Conservation (phyloP, 92 coral and sea anemone species). For the Micromussa lordhowensis region DNA sequence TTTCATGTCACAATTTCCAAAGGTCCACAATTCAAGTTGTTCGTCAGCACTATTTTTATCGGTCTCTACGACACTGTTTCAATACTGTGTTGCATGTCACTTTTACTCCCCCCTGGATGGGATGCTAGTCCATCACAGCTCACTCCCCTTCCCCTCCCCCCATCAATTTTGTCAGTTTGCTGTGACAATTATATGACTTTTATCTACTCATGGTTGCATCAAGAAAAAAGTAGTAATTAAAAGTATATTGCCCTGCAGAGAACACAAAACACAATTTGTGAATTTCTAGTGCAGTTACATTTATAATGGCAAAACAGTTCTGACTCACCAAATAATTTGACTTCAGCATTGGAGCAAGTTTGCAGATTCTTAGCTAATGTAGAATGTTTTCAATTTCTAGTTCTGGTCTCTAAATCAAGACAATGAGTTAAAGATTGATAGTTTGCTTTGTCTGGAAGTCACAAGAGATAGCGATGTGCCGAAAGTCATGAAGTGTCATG, state of each 20-base stretch:
- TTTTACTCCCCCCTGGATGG: too few relatives aligned
- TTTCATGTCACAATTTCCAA: too few relatives aligned
- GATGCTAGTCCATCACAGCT: too few relatives aligned
- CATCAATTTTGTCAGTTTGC: too few relatives aligned
- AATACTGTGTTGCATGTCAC: too few relatives aligned
- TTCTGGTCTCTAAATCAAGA: slow-evolving; percentile 85
- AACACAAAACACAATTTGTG: background rate
- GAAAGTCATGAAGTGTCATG: slow-evolving; percentile 85
- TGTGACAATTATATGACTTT: too few relatives aligned
- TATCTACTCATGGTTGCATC: too few relatives aligned
- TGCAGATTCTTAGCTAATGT: background rate
- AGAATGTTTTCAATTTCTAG: slow-evolving; percentile 26
- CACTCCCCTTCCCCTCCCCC: too few relatives aligned
- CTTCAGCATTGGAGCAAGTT: too few relatives aligned
- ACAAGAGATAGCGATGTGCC: slow-evolving; percentile 42
- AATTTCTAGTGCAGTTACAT: background rate
- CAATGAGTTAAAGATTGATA: slow-evolving; percentile 81
- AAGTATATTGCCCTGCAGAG: background rate
- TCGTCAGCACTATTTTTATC: too few relatives aligned
- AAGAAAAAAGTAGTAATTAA: background rate
- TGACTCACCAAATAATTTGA: background rate
- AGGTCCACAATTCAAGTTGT: too few relatives aligned
- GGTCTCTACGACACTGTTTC: too few relatives aligned
- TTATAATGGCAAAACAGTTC: background rate
- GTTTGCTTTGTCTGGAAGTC: slow-evolving; percentile 82